Base-by-base conservation (phyloP, 1,140 invertebrate genomes). In the Drosophila funebris region DNA sequence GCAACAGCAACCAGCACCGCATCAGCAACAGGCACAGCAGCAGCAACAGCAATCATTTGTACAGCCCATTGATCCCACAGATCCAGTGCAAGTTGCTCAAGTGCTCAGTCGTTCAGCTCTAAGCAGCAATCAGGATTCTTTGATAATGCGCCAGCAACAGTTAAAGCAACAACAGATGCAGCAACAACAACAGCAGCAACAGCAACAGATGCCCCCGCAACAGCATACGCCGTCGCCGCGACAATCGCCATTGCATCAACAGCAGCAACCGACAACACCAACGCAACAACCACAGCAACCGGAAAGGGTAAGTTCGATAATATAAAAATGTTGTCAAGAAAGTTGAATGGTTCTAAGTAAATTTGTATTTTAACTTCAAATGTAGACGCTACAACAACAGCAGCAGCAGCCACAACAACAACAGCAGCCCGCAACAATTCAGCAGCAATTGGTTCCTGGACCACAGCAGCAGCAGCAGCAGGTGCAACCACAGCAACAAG, bases 111-210 rank as follows among this genome's bases (percentile, higher is more conserved):
- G 90, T 6, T 88, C 90, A 2, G 68, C 90, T 4, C 54, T 90
- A 0, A 88, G 84, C 37, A 89, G 90, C 29, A 91, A 89, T 72
- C 90, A 91, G 62, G 90, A 91, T 7, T 90, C 85, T 1, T 24
- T 91, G 9, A 91, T 91, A 29, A 90, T 91, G 88, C 56, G 90
- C 0, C 88, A 91, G 11, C 90, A 91, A 33, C 88, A 90, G n/a
- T 22, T 90, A 0, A 90, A 90, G 44, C 90, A 91, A 67, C 90
- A 91, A 22, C 90, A 90, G 54, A 44, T 78, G 24, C 64, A 79
- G 22, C 90, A 73, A 2, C 75, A 69, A 29, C 79, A 77, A 8
- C 78, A 80, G 18, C 63, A 75, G 5, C 79, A 79, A 27, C 78
- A 79, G 29, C 81, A 78, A 27, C 77, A 80, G 62, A 46, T 63